Evolutionary conservation across 2,888 invertebrate species (phyloP).

Genomic region (Tiliacea citrago): DNA sequence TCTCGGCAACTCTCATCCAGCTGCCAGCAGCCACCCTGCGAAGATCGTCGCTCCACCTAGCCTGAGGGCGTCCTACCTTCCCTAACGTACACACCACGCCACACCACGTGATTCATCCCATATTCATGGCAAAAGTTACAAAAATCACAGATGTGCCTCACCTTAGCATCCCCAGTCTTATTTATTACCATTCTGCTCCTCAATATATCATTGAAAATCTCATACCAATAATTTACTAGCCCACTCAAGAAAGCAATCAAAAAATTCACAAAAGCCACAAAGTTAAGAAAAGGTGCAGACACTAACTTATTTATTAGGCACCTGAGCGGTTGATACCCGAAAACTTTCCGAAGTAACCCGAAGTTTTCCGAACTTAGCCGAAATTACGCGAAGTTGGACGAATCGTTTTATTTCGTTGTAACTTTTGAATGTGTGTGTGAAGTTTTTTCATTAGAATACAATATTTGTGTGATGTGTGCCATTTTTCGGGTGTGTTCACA

Average conservation of each 20-base stretch:
- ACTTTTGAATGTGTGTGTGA: slow-evolving; percentile 42
- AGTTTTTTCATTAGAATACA: slow-evolving; percentile 60
- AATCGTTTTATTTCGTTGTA: slow-evolving; percentile 58
- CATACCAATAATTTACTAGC: slow-evolving; percentile 47
- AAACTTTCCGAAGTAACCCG: slow-evolving; percentile 49
- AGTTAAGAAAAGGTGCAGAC: slow-evolving; percentile 54
- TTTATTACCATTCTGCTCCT: slow-evolving; percentile 23
- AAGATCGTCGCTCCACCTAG: too few relatives aligned
- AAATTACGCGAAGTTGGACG: slow-evolving; percentile 48
- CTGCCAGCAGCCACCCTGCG: too few relatives aligned
- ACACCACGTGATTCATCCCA: slow-evolving; percentile 19
- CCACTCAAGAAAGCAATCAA: slow-evolving; percentile 41
- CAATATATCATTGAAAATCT: slow-evolving; percentile 37
- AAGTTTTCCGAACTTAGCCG: slow-evolving; percentile 54
- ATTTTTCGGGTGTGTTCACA: slow-evolving; percentile 35
- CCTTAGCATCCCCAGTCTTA: neutral
- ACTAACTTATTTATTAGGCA: slow-evolving; percentile 60
- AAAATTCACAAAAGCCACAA: slow-evolving; percentile 44
- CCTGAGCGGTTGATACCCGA: slow-evolving; percentile 54
- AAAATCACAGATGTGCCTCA: slow-evolving; percentile 21
- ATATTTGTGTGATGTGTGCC: slow-evolving; percentile 36
- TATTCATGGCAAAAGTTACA: slow-evolving; percentile 40
- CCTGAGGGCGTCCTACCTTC: too few relatives aligned
- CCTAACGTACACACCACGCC: too few relatives aligned
- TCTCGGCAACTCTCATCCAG: too few relatives aligned